Evolutionary conservation across 2,797 vertebrate genomes (phyloP).

Genomic region (Remorina albescens): DNA sequence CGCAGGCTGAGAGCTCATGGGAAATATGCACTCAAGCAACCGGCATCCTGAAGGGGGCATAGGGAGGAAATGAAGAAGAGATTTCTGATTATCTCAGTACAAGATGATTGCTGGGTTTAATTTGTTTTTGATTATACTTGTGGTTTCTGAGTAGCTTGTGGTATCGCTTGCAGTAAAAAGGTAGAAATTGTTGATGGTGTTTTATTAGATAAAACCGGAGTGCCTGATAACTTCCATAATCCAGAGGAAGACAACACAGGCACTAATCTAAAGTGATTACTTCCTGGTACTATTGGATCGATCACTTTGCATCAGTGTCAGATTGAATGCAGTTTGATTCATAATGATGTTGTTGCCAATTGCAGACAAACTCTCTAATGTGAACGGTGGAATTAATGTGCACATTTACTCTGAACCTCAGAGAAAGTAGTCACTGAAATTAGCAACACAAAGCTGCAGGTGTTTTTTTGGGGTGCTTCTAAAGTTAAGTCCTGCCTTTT

Average conservation of each 20-base stretch:
- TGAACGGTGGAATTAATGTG: background rate
- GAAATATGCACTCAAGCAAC: constrained; percentile 79
- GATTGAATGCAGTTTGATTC: constrained; percentile 15
- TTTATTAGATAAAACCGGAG: constrained; percentile 56
- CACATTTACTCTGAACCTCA: background rate
- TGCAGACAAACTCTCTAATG: no score
- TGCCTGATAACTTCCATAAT: constrained; percentile 46
- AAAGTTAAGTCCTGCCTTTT: background rate
- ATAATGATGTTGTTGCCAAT: constrained; percentile 1
- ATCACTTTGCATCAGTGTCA: constrained; percentile 11
- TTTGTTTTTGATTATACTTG: constrained; percentile 74
- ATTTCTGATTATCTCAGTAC: constrained; percentile 71
- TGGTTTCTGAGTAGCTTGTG: constrained; percentile 63
- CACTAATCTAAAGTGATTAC: constrained; percentile 25
- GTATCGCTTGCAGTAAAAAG: constrained; percentile 41
- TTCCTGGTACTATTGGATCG: constrained; percentile 28
- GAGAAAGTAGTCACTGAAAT: background rate
- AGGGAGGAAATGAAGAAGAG: constrained; percentile 75
- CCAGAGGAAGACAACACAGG: constrained; percentile 25
- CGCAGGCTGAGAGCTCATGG: constrained; percentile 68
- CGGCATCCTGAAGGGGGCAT: constrained; percentile 59
- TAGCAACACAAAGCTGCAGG: no score
- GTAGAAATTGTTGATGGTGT: constrained; percentile 41
- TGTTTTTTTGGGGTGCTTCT: no score
- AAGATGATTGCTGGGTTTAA: constrained; percentile 72